Percentiles rank a stretch among this genome's conserved stretches.
Conservation (phyloP, 2,888 invertebrate genomes). For the Hipparchia sbordonii region DNA sequence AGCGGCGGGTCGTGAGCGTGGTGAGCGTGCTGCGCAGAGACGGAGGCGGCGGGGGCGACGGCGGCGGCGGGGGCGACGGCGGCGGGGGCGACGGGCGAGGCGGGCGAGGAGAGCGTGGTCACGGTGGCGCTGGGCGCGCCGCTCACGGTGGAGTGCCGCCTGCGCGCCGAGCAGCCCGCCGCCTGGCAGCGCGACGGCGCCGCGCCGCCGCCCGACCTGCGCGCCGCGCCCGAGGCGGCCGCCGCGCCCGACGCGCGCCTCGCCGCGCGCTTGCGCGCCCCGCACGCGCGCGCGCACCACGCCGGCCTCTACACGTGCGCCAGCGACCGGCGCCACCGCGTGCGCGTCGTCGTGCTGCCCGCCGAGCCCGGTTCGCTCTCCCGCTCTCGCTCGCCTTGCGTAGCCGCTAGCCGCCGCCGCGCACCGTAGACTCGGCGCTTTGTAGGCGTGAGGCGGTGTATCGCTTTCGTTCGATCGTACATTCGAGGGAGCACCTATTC, state of each 20-base stretch:
- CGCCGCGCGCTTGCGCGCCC: constrained; percentile 54
- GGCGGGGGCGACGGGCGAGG: constrained; percentile 27
- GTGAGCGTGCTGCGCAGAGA: constrained; percentile 15
- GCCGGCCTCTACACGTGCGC: constrained; percentile 66
- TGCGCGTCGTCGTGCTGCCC: constrained; percentile 56
- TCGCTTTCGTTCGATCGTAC: too few species aligned
- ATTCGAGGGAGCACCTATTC: too few species aligned
- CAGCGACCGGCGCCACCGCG: constrained; percentile 52
- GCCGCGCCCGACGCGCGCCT: constrained; percentile 45
- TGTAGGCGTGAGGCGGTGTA: neutral
- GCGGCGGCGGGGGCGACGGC: neutral
- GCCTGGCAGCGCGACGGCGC: constrained; percentile 54
- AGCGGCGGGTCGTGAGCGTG: neutral
- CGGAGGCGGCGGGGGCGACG: constrained; percentile 9
- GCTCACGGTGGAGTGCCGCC: constrained; percentile 66
- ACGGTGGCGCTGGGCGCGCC: constrained; percentile 63
- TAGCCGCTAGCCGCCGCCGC: constrained; percentile 8
- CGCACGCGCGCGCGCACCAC: constrained; percentile 55
- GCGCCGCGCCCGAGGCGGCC: constrained; percentile 47
- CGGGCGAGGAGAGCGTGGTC: constrained; percentile 49
- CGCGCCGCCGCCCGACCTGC: constrained; percentile 53
- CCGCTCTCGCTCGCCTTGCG: neutral
- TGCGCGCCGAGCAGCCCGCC: constrained; percentile 55
- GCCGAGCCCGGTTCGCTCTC: constrained; percentile 26
- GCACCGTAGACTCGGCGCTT: constrained; percentile 30